Base-by-base conservation (phyloP, 2,888 invertebrate species). In the Andrena bucephala region DNA sequence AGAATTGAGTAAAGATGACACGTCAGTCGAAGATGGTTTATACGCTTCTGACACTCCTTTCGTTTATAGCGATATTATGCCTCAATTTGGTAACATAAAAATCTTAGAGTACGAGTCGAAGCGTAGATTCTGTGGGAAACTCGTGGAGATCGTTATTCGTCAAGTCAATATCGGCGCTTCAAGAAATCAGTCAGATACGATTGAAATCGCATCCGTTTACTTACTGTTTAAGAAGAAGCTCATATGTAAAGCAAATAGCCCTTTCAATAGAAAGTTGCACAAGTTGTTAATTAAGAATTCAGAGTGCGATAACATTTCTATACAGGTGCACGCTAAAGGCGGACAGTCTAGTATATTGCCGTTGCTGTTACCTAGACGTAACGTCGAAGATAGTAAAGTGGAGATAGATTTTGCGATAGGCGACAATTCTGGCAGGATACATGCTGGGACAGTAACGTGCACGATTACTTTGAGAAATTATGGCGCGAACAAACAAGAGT, bases 371-470 rank as follows among this genome's bases (percentile, higher is more conserved):
- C 94, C 94, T 2, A 91, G 87, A 52, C 85, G 87, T 3, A 85
- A 85, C n/a, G 83, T 91, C 0, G 90, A 80, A 50, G 89, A 93
- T 36, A 85, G 84, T 66, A 92, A 84, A 81, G 16, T 90, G 2
- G 90, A 93, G 57, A 91, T 92, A 7, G 93, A 94, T 70, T 94
- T 94, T 87, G 90, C 92, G 5, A 92, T 94, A 27, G 73, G 81
- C 5, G 89, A 90, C 52, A 67, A 29, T 5, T 77, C 67, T 8
- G 92, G 89, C 3, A 77, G 59, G 33, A 87, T 92, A 24, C 81
- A 91, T 24, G 90, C 92, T 4, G 94, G 94, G 6, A 90, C 81
- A 0, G 86, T 94, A 0, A 72, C 88, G 1, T 93, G 91, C 52
- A 93, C 92, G 0, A 74, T 94, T 13, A 91, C 91, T 0, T 57